Base-by-base conservation (phyloP, 2,888 invertebrate genomes). In the Megaustenia siamemsis region DNA sequence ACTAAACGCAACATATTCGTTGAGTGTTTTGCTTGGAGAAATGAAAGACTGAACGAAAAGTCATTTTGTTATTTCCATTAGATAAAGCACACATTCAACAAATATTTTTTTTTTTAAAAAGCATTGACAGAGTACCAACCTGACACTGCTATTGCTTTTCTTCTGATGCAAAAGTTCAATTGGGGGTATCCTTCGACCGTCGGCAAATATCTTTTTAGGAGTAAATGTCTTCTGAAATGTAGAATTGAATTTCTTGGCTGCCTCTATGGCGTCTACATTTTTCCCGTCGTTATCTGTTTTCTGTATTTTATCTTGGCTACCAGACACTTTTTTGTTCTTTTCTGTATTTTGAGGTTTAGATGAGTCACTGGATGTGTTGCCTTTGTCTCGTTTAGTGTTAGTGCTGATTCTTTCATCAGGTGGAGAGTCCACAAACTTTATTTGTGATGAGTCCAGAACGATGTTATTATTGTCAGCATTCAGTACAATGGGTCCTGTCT, bases 141-240 rank as follows among this genome's bases (percentile, higher is more conserved):
- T 90, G 8, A 92, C 91, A 71, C 89, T 90, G 84, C 92, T 92
- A 86, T 92, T 92, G 81, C 89, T 91, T 73, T 87, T 88, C 81
- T 92, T 92, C 73, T 92, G 91, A 15, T 90, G 89, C 24, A 92
- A 83, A 24, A 93, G 85, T 80, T 92, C 91, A 60, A 90, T 86
- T n/a, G 93, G 92, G 1, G 92, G 91, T 21, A 93, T 90, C 56
- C 92, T 85, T 75, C 93, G 82, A 18, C 92, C 92, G 79, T 91
- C 91, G 24, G 88, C 89, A 86, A 93, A 93, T 66, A 92, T 91
- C 82, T 92, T 92, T 84, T 92, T 93, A 15, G 92, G 90, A 0
- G 88, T 86, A 38, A 92, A 82, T 12, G 81, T 85, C 38, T 88
- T 90, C 66, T 88, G 88, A 49, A 88, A 88, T 5, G 89, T 90